phyloP scores from a whole-genome alignment of 2,888 invertebrate genomes.

The Stenolophus ochropezus region DNA sequence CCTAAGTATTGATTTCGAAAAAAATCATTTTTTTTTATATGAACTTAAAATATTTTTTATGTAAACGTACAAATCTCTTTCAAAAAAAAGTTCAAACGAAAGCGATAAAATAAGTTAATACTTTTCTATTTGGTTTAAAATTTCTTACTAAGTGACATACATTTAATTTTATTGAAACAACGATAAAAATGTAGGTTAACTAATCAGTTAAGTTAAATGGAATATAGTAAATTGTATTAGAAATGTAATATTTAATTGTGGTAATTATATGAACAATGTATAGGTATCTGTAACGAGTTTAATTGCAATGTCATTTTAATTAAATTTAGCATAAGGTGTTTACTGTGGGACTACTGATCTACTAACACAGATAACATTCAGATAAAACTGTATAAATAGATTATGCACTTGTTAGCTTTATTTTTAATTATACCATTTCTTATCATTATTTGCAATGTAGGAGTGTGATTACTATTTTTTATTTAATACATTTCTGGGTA shows the following conservation, averaged over 20 bases:
- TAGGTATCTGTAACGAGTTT: not conserved
- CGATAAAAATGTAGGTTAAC: slow-evolving; percentile 10
- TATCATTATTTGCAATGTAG: not conserved
- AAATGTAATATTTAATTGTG: not conserved
- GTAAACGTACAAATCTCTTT: too few species aligned
- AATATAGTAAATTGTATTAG: not conserved
- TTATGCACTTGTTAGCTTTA: not conserved
- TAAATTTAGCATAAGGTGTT: slow-evolving; percentile 27
- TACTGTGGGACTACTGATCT: slow-evolving; percentile 20
- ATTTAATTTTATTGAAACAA: not conserved
- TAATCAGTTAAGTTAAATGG: not conserved
- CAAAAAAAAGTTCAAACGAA: too few species aligned
- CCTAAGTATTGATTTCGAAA: too few species aligned
- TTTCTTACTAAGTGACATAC: too few species aligned
- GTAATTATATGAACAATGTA: not conserved
- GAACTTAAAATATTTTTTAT: too few species aligned
- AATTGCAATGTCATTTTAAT: slow-evolving; percentile 15
- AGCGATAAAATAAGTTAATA: too few species aligned
- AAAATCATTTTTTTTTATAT: too few species aligned
- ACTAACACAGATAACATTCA: slow-evolving; percentile 29
- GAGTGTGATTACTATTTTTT: not conserved
- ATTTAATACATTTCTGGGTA: not conserved
- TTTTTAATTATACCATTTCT: not conserved
- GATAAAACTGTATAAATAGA: slow-evolving; percentile 19
- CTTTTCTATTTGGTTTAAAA: too few species aligned